Evolutionary conservation across 2,888 invertebrate genomes (phyloP), one percentile per base, ranked within the genome.

Genomic region (Cyclophora punctaria): DNA sequence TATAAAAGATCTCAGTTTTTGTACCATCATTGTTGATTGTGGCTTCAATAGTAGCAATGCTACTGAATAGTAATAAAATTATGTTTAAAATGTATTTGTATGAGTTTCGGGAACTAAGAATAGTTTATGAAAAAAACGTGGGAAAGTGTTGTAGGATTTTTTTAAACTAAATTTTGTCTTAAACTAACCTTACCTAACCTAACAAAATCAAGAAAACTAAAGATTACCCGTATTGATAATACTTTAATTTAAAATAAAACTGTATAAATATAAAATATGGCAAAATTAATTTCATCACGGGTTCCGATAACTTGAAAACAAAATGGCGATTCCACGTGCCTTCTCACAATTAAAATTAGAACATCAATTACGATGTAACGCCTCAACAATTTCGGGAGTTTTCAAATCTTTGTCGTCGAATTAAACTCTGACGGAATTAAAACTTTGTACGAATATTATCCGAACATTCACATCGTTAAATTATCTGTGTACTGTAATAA

Each of bases 371-470:
- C 64, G 69, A 68, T 76, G 73, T 67, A 74, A 77, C 82, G 79
- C 87, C 83, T 67, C 59, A 72, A 59, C 81, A 75, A 83, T 87
- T 85, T 81, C 77, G 66, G 78, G 76, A 67, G 71, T 55, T 5
- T 37, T 56, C 60, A 50, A 67, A 85, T 83, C 85, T 87, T 88
- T 88, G 87, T 88, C 72, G 79, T 67, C 83, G 82, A 67, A 76
- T 87, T 87, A 88, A 88, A 88, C 80, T 88, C 78, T 88, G 87
- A 88, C 87, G 85, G 86, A 86, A 80, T 88, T 85, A 87, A 60
- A 64, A 62, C 62, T 61, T 64, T 63, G 63, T 69, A 58, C 67
- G 68, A 71, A 71, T 60, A 80, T 86, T 86, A 86, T 69, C 58
- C 67, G 68, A 71, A 71, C 60, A 80, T 86, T 86, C 87, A 80